Conservation (phyloP, 2,797 vertebrate species). For the Tympanoctomys barrerae region DNA sequence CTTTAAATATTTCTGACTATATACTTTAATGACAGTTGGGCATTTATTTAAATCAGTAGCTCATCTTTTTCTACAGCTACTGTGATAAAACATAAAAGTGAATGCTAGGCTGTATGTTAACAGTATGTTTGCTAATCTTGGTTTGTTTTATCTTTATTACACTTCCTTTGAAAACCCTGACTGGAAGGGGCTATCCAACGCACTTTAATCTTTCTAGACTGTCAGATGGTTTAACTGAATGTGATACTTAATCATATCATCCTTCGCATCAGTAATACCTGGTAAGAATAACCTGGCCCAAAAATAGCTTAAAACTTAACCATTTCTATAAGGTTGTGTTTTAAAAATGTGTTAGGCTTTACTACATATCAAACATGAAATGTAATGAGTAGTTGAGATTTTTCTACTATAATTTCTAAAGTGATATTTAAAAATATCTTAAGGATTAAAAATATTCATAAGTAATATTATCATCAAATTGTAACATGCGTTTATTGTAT, state of each 20-base stretch:
- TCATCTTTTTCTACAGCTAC: neutral
- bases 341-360: conserved; percentile 43
- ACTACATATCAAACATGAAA: neutral
- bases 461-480: neutral
- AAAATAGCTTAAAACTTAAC: conserved; percentile 6
- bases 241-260: neutral
- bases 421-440: neutral
- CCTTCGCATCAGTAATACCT: conserved; percentile 45
- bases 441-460: neutral
- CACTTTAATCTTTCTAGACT: conserved; percentile 26
- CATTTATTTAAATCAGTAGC: conserved; percentile 40
- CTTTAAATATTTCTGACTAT: conserved; percentile 32
- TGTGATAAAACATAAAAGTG: conserved; percentile 59
- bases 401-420: neutral
- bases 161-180: conserved; percentile 3
- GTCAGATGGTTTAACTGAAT: conserved; percentile 21
- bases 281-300: conserved; percentile 29
- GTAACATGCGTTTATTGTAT: fast-evolving
- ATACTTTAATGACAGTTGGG: conserved; percentile 16
- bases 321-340: conserved; percentile 38
- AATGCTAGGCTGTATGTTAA: neutral
- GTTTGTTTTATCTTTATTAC: conserved; percentile 48
- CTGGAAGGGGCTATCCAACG: neutral
- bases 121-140: neutral
- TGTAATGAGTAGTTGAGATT: neutral